Evolutionary conservation across 2,888 invertebrate species (phyloP).

Genomic region (Toxonevra muliebris): DNA sequence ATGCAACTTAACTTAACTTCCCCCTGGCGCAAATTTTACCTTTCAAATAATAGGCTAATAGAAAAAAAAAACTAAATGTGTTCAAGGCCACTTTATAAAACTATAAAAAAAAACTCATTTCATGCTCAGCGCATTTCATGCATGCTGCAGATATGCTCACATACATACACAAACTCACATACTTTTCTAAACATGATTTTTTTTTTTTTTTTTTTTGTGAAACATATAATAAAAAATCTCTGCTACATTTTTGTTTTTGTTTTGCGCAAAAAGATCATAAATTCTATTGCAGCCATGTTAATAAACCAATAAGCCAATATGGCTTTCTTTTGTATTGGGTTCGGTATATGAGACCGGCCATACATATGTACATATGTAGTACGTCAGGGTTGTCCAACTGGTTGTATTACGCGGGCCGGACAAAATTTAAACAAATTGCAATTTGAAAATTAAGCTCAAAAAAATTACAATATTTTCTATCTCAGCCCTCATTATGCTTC

Average conservation of each 20-base stretch:
- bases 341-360: too few species aligned
- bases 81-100: slow-evolving; percentile 59
- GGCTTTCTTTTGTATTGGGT: not conserved
- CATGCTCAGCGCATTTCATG: slow-evolving; percentile 43
- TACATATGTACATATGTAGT: too few species aligned
- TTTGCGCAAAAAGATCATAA: not conserved
- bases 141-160: slow-evolving; percentile 11
- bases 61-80: slow-evolving; percentile 29
- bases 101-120: slow-evolving; percentile 54
- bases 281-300: not conserved
- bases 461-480: too few species aligned
- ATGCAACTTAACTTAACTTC: not conserved
- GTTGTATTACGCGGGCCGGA: too few species aligned
- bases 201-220: too few species aligned
- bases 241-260: not conserved
- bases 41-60: too few species aligned
- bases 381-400: too few species aligned
- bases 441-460: too few species aligned
- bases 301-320: not conserved
- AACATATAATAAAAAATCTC: too few species aligned
- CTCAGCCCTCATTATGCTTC: too few species aligned
- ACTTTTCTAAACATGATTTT: not conserved
- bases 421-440: too few species aligned
- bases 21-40: too few species aligned
- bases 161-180: not conserved